A percentile compares a stretch with the other conserved stretches of the same genome.
Evolutionary conservation across 2,113 vertebrate species (phyloP).

Genomic region (Pterocles gutturalis): DNA sequence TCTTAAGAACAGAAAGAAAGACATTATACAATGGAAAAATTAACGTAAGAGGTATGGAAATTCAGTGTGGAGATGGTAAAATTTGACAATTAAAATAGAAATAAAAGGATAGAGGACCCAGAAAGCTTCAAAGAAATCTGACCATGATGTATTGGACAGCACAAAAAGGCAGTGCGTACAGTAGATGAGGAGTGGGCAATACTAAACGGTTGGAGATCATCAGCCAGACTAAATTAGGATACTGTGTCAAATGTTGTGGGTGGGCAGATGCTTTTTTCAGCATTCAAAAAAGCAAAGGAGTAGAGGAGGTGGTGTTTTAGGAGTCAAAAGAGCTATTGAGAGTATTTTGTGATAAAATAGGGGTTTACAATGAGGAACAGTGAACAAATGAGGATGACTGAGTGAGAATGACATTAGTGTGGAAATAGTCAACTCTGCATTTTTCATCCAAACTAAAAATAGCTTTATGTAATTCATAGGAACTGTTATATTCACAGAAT

Average conservation of each 20-base stretch:
- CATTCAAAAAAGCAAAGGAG: background rate
- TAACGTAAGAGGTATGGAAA: background rate
- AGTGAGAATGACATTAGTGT: background rate
- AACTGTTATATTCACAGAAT: background rate
- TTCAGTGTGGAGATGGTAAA: background rate
- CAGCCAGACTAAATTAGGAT: background rate
- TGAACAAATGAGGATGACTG: background rate
- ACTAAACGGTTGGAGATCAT: fast-evolving
- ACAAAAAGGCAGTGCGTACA: background rate
- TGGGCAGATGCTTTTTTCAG: background rate
- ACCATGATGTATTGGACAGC: background rate
- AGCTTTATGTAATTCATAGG: background rate
- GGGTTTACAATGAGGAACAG: background rate
- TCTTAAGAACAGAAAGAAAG: background rate
- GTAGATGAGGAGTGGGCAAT: background rate
- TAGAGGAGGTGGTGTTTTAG: background rate
- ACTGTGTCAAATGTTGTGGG: background rate
- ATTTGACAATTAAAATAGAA: background rate
- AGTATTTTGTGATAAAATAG: background rate
- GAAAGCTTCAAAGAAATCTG: background rate
- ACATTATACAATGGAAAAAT: background rate
- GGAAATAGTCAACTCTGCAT: background rate
- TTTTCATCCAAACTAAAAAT: slow-evolving; percentile 21
- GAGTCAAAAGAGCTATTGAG: background rate
- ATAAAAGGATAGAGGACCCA: background rate